Evolutionary conservation across 2,888 invertebrate species (phyloP), one percentile per base, ranked within the genome.

Genomic region (Allophyes oxyacanthae): DNA sequence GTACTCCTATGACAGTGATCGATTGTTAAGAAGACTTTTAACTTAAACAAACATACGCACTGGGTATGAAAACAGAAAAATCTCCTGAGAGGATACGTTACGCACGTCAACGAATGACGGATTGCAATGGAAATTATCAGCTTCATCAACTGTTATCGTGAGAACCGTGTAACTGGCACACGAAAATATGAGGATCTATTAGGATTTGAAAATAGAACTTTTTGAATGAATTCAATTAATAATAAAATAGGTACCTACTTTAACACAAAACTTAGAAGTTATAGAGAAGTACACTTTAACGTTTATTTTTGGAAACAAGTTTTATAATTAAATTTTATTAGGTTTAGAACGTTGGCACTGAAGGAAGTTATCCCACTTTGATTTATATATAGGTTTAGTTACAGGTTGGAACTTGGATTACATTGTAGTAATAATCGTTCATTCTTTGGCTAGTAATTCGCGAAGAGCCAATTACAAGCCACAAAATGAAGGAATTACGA

Each of bases 1-100:
- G 83, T 84, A 86, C 79, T 82, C 76, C 78, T 72, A 77, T 82
- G 92, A 91, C 93, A 90, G 85, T 93, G 93, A 94, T 92, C 88
- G 91, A 94, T 92, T 86, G 88, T 82, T 79, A 79, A 80, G 85
- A 87, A 88, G 87, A 88, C 84, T 85, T 73, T 89, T 82, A 87
- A 84, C 85, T 87, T 86, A 79, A 81, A 83, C 88, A 91, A 92
- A 92, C 90, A 91, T 82, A 84, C 82, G 80, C 81, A 77, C 72
- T 65, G 64, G 63, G 59, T 53, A 66, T 82, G 83, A 82, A 82
- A 81, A 82, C 85, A 83, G 85, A 82, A 85, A 85, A 89, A 86
- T 87, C 86, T 84, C 75, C 33, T 28, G 49, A 51, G 56, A 61
- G 55, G 49, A 66, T 82, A 81, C n/a, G n/a, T n/a, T 84, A 84